Evolutionary conservation across 1,140 invertebrate species (phyloP), one percentile per base, ranked within the genome.

Genomic region (Acyrthosiphon pisum): DNA sequence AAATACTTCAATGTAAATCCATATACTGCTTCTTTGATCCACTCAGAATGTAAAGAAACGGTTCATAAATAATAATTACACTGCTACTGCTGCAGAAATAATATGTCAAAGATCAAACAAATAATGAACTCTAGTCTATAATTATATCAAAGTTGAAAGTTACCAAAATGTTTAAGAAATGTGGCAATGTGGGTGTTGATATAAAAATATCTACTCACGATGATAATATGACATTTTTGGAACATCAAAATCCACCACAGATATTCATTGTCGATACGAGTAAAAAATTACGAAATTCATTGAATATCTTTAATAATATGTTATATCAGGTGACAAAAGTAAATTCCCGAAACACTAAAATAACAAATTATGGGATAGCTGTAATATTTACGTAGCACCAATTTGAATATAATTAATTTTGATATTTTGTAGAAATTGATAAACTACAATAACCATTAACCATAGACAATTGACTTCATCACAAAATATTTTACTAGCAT

Each of bases 51-150:
- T n/a, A 76, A 76, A 76, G 60, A 76, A 76, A 76, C n/a, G n/a
- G 60, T 76, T n/a, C 14, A 76, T 76, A 76, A 76, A 76, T 76
- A 76, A 76, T 76, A 76, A 76, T 76, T 76, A 76, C 18, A n/a
- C 30, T 18, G 30, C n/a, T n/a, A 18, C 60, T 76, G 18, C 30
- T n/a, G 14, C 6, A 76, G 14, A 76, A 76, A 76, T 76, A 76
- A n/a, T 76, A n/a, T 76, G 60, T n/a, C 14, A n/a, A 8, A 76
- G 60, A 76, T 76, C 60, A 76, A 76, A 76, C 60, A 76, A 18
- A 76, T 76, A 76, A 76, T 76, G 30, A 76, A 76, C 60, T 0
- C 0, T n/a, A 18, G n/a, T 35, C 6, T 35, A 76, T 76, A n/a
- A 76, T 76, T 76, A 76, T 76, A n/a, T 76, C 18, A 76, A 76